Evolutionary conservation across 2,888 invertebrate genomes (phyloP).

Genomic region (Drosophila dives): DNA sequence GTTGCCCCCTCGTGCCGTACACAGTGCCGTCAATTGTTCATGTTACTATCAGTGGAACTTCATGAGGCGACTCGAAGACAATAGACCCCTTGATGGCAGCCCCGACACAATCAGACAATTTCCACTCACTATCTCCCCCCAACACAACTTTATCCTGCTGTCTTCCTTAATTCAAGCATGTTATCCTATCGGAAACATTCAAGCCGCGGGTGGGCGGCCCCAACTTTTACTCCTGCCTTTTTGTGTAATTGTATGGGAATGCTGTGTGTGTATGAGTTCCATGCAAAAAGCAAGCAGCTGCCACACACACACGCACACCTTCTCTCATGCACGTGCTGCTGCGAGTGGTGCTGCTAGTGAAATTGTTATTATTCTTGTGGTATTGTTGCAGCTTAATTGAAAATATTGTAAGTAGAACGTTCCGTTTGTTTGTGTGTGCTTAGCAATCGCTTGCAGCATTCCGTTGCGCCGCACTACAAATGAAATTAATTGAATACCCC

Average conservation of each 20-base stretch:
- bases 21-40: conserved; percentile 24
- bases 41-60: conserved; percentile 28
- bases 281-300: conserved; percentile 20
- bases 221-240: conserved; percentile 8
- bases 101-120: conserved; percentile 1
- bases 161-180: conserved; percentile 22
- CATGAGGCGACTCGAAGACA: conserved; percentile 40
- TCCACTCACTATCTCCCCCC: neutral
- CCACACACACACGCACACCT: conserved; percentile 8
- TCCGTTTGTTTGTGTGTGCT: conserved; percentile 48
- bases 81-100: conserved; percentile 18
- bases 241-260: neutral
- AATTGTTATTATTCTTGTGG: conserved; percentile 78
- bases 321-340: conserved; percentile 14
- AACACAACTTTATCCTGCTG: conserved; percentile 9
- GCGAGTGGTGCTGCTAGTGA: conserved; percentile 50
- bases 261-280: neutral
- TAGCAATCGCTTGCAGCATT: conserved; percentile 59
- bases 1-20: conserved; percentile 3
- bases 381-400: conserved; percentile 78
- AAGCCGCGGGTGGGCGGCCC: conserved; percentile 36
- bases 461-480: conserved; percentile 63
- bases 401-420: conserved; percentile 71
- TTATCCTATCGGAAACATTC: conserved; percentile 36
- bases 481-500: conserved; percentile 73